Percentiles rank a stretch among this genome's conserved stretches.
Evolutionary conservation across 2,888 invertebrate genomes (phyloP).

Genomic region (Idaea straminata): DNA sequence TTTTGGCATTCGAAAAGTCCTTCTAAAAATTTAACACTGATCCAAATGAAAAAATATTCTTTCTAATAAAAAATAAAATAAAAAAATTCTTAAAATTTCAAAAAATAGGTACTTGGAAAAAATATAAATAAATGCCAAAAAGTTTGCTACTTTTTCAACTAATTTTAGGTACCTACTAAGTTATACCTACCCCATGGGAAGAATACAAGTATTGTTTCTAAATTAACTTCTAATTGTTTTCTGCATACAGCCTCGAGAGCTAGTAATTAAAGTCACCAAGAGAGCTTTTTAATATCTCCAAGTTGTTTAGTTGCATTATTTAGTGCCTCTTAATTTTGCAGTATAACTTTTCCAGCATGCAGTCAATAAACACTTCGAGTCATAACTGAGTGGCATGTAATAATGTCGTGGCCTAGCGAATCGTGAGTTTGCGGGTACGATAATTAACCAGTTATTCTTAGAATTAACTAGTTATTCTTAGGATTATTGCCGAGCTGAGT

Average conservation of each 20-base stretch:
- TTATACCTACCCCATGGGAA: not conserved
- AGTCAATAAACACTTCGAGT: constrained; percentile 15
- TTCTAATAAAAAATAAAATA: no score
- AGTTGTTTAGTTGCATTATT: not conserved
- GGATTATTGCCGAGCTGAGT: constrained; percentile 13
- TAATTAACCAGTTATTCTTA: constrained; percentile 28
- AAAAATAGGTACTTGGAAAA: no score
- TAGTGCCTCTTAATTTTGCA: not conserved
- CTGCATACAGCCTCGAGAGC: not conserved
- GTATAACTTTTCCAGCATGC: constrained; percentile 6
- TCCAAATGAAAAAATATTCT: no score
- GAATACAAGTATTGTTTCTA: not conserved
- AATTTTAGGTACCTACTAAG: not conserved
- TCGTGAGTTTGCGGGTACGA: constrained; percentile 21
- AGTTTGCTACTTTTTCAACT: no score
- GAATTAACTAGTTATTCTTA: constrained; percentile 22
- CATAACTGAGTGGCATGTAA: constrained; percentile 18
- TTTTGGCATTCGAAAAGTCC: no score
- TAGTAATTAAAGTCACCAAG: not conserved
- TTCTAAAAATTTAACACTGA: no score
- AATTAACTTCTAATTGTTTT: not conserved
- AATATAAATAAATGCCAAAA: no score
- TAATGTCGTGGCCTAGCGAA: constrained; percentile 21
- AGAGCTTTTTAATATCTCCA: not conserved
- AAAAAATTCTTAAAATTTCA: no score